Percentiles rank a stretch among this genome's conserved stretches.
Evolutionary conservation across 2,888 invertebrate species (phyloP).

Genomic region (Mesorhabditis belari): DNA sequence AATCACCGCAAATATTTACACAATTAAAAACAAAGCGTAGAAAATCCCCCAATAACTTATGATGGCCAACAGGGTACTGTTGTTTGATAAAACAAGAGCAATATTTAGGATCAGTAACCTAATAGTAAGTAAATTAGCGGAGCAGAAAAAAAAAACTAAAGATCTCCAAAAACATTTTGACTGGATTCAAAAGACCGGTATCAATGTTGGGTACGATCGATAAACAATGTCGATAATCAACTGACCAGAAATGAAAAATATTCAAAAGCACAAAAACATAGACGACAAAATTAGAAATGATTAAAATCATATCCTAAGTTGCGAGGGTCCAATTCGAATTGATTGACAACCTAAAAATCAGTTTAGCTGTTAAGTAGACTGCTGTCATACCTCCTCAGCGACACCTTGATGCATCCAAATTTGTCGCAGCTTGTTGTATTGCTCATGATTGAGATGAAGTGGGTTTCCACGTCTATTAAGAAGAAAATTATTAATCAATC

Average conservation of each 20-base stretch:
- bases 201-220: neutral
- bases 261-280: neutral
- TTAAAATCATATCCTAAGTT: constrained; percentile 47
- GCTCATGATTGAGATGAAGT: constrained; percentile 73
- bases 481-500: too few species aligned
- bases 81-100: too few species aligned
- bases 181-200: too few species aligned
- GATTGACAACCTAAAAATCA: constrained; percentile 43
- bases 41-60: too few species aligned
- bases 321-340: constrained; percentile 48
- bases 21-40: too few species aligned
- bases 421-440: constrained; percentile 76
- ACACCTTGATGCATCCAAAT: constrained; percentile 85
- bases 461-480: constrained; percentile 98
- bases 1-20: too few species aligned
- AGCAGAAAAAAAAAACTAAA: too few species aligned
- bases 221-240: constrained; percentile 6
- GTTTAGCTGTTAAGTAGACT: too few species aligned
- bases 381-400: constrained; percentile 69
- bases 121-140: too few species aligned
- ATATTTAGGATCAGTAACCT: too few species aligned
- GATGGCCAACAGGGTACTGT: too few species aligned
- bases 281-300: constrained; percentile 32
- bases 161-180: too few species aligned
- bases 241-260: neutral